phyloP scores from a whole-genome alignment of 2,113 vertebrate species.

The Anoplopoma fimbria region DNA sequence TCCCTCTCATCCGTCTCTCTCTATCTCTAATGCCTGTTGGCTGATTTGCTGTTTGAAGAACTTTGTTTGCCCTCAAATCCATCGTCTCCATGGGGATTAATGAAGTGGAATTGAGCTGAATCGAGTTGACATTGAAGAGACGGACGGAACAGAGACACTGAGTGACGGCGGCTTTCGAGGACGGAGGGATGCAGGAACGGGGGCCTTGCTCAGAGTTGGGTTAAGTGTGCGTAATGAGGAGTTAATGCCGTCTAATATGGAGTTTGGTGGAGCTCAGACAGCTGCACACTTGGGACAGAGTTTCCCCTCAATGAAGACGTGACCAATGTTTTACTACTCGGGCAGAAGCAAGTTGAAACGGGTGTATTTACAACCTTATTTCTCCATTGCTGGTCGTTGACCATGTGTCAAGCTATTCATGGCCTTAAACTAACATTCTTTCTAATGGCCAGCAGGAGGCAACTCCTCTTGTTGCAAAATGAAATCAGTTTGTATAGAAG shows the following conservation, averaged over 20 bases:
- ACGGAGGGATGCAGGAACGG: slow-evolving; percentile 4
- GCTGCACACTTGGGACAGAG: neutral
- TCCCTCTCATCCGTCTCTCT: slow-evolving; percentile 10
- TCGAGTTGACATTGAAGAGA: slow-evolving; percentile 62
- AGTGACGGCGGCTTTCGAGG: slow-evolving; percentile 32
- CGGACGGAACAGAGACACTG: slow-evolving; percentile 26
- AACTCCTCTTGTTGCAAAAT: neutral
- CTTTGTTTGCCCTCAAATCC: slow-evolving; percentile 59
- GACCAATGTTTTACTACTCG: neutral
- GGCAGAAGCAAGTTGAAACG: neutral
- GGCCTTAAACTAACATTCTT: neutral
- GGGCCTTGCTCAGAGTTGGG: slow-evolving; percentile 8
- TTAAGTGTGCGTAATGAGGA: slow-evolving; percentile 28
- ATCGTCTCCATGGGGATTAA: slow-evolving; percentile 60
- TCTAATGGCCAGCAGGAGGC: neutral
- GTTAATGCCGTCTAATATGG: slow-evolving; percentile 31
- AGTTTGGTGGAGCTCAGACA: slow-evolving; percentile 17
- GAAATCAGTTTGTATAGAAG: neutral
- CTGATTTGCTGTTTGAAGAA: slow-evolving; percentile 56
- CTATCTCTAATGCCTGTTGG: slow-evolving; percentile 45
- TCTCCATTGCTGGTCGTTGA: neutral
- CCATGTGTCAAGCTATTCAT: neutral
- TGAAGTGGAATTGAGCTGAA: slow-evolving; percentile 46
- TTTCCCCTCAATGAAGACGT: slow-evolving; percentile 17
- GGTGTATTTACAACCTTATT: slow-evolving; percentile 16